Conservation (phyloP, 2,888 invertebrate species). For the Cosmorhoe ocellata region DNA sequence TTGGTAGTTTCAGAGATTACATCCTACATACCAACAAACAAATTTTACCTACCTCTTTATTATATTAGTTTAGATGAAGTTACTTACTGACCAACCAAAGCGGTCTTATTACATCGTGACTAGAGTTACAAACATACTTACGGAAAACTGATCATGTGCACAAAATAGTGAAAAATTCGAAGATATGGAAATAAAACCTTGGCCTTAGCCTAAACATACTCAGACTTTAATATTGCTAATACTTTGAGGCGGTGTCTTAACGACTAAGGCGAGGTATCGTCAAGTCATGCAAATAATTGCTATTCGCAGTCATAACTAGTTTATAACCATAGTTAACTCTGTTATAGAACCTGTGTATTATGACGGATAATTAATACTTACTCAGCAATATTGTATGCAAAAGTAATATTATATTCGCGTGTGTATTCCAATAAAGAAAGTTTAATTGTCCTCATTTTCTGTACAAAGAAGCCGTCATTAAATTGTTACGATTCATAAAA, state of each 20-base stretch:
- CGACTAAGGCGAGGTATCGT: conserved; percentile 58
- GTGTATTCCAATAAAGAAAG: conserved; percentile 30
- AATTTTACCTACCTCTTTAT: too few species aligned
- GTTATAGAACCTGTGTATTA: conserved; percentile 25
- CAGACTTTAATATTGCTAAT: conserved; percentile 49
- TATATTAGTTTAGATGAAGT: too few species aligned
- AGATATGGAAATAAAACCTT: too few species aligned
- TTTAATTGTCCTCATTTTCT: conserved; percentile 33
- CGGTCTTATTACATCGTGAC: too few species aligned
- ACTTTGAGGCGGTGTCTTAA: conserved; percentile 63
- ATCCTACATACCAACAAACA: too few species aligned
- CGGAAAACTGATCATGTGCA: too few species aligned
- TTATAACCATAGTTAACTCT: conserved; percentile 23
- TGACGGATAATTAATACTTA: conserved; percentile 24
- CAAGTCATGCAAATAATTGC: conserved; percentile 53
- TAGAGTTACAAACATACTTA: too few species aligned
- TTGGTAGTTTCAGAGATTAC: too few species aligned
- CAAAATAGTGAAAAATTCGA: too few species aligned
- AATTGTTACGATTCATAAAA: conserved; percentile 10
- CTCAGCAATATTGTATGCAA: conserved; percentile 34
- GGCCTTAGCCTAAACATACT: not conserved
- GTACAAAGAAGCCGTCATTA: conserved; percentile 26
- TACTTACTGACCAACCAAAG: too few species aligned
- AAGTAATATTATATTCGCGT: conserved; percentile 40
- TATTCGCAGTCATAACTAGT: conserved; percentile 27